A percentile compares a stretch with the other conserved stretches of the same genome.
Conservation (phyloP, 2,888 invertebrate genomes). For the Amiota mariae region DNA sequence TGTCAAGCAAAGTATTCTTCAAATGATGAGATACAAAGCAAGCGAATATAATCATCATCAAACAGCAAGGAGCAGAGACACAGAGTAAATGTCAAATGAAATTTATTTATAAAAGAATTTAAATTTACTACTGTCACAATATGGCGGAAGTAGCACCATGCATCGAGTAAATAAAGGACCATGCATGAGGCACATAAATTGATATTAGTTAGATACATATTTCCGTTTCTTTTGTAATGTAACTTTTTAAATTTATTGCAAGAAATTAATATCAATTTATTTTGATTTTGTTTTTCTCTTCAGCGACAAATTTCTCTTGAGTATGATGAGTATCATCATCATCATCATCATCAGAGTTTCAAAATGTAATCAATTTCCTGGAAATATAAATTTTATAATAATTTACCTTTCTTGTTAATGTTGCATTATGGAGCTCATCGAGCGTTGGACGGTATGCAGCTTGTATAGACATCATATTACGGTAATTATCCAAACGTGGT, state of each 20-base stretch:
- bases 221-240: too few species aligned
- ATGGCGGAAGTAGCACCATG: constrained; percentile 4
- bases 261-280: constrained; percentile 22
- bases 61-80: background rate
- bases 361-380: background rate
- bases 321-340: background rate
- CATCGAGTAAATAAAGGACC: background rate
- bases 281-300: background rate
- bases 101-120: constrained; percentile 21
- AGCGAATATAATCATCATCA: background rate
- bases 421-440: constrained; percentile 91
- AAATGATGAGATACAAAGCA: background rate
- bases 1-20: background rate
- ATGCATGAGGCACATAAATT: constrained; percentile 9
- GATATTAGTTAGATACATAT: constrained; percentile 24
- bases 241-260: constrained; percentile 10
- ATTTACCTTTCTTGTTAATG: constrained; percentile 84
- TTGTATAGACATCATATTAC: constrained; percentile 90
- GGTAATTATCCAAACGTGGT: constrained; percentile 90
- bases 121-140: constrained; percentile 17
- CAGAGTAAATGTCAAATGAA: constrained; percentile 12
- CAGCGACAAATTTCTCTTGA: background rate
- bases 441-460: constrained; percentile 90
- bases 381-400: background rate
- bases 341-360: too few species aligned